Percentiles rank a stretch among this genome's conserved stretches.
These are phyloP conservation scores for Limnothrissa miodon DNA, from an alignment of 2,113 vertebrate genomes.

Conservation along the genomic window DNA sequence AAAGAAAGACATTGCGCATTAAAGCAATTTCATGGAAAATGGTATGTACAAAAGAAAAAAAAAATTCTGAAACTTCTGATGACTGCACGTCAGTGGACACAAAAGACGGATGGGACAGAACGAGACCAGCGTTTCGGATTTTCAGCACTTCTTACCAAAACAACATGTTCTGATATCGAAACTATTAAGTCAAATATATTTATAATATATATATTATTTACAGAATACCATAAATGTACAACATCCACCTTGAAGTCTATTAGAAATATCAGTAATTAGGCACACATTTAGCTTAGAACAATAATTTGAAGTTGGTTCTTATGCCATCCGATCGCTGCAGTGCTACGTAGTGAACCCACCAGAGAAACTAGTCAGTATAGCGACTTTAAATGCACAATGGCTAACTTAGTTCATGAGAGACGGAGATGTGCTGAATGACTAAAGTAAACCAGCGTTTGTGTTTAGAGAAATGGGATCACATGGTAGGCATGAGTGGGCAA, in stretches of 20 bases:
- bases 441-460: neutral
- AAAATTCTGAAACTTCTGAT: conserved; percentile 43
- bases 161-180: conserved; percentile 66
- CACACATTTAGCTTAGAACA: conserved; percentile 68
- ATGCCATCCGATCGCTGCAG: conserved; percentile 44
- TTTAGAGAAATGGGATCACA: neutral
- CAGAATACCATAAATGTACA: conserved; percentile 95
- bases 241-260: conserved; percentile 78
- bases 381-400: conserved; percentile 17
- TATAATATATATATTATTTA: conserved; percentile 91
- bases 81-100: conserved; percentile 51
- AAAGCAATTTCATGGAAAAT: conserved; percentile 69
- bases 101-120: conserved; percentile 24
- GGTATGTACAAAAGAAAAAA: conserved; percentile 65
- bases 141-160: conserved; percentile 65
- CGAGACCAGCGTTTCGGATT: conserved; percentile 52
- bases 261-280: conserved; percentile 89
- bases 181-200: conserved; percentile 72
- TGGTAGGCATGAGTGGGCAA: neutral
- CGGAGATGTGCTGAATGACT: neutral
- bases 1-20: conserved; percentile 51
- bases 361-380: conserved; percentile 36
- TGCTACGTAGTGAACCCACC: conserved; percentile 33
- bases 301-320: conserved; percentile 46
- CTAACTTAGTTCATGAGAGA: neutral